Base-by-base conservation (phyloP, 2,888 invertebrate species). In the Elysia crispata region DNA sequence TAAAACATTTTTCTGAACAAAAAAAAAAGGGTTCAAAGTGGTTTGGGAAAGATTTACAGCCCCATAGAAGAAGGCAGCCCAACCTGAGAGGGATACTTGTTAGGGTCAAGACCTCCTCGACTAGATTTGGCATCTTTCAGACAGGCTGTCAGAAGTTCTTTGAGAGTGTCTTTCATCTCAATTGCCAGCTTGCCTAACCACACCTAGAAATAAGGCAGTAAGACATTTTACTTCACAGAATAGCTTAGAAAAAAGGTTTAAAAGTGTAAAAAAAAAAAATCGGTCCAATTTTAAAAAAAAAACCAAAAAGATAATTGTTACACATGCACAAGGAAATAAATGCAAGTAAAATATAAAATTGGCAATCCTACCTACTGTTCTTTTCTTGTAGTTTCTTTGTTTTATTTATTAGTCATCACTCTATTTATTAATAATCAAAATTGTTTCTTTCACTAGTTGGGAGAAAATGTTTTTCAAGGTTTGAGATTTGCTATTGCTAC, bases 161-260 rank as follows among this genome's bases (percentile, higher is more conserved):
- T 95, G 79, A 98, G 92, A 0, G 96, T 96, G 57, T 92, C 92
- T 88, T 95, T 95, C 95, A 99, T 97, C 91, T 96, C 96, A 49
- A 93, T 94, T 81, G 97, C 96, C 73, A 99, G 94, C 85, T 95
- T 94, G 87, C 95, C 94, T 64, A 98, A 93, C 98, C 94, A 94
- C 0, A 89, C 88, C 93, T 93, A 18, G 15, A 60, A 20, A 60
- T 60, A 23, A 18, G 60, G 15, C 41, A 41, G 41, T 11, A 41
- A 41, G 41, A 41, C 41, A 41, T 41, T 41, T 11, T 41, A 41
- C 5, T 41, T 41, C 41, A 41, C 11, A 11, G 11, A 41, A 41
- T 41, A 41, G 3, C 11, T 41, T 41, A 11, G 41, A 41, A 41
- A 3, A 41, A 41, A 41, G 41, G n/a, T n/a, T n/a, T n/a, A 54